Evolutionary conservation across 2,113 vertebrate species (phyloP), one percentile per base, ranked within the genome.

Genomic region (Hiodon alosoides): DNA sequence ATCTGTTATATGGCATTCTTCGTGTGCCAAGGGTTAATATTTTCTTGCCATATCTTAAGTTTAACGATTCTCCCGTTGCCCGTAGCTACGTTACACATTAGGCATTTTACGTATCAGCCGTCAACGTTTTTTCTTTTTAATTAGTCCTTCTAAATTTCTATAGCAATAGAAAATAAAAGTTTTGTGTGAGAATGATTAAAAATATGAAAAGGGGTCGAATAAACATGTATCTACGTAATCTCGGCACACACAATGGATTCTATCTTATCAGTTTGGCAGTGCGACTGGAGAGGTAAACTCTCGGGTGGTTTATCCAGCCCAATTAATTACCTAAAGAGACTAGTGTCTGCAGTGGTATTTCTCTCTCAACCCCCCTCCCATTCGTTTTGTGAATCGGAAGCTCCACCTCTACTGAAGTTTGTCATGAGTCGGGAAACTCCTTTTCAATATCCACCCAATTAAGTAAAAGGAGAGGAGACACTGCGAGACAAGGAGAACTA

Each of bases 351-450:
- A 9, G 31, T n/a, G 2, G 17, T 53, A 61, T 61, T 7, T 47
- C 75, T 16, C 69, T 47, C 73, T 71, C 60, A 6, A 47, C 10
- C 50, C 68, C 67, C 59, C 10, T 54, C 67, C 59, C 58, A 52
- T 16, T 60, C 67, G 76, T 78, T 82, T 79, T 74, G 83, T 86
- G 87, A 87, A 88, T 81, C 85, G 84, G 83, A 77, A 74, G 84
- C 91, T 82, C 90, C 91, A 81, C 90, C 89, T 82, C 84, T 57
- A 65, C 80, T 61, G 76, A 84, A 86, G 79, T 84, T 82, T 80
- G 84, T 86, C 81, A 80, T 78, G 71, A 81, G 3, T 83, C 79
- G 82, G 85, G 86, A 88, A 90, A 90, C 84, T 87, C 89, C 89
- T 87, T 84, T 71, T 71, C 61, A 81, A 79, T 77, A 71, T 67